These are phyloP conservation scores for Schizopygopsis pylzovi DNA, from an alignment of 2,797 vertebrate species.

Conservation along the genomic window DNA sequence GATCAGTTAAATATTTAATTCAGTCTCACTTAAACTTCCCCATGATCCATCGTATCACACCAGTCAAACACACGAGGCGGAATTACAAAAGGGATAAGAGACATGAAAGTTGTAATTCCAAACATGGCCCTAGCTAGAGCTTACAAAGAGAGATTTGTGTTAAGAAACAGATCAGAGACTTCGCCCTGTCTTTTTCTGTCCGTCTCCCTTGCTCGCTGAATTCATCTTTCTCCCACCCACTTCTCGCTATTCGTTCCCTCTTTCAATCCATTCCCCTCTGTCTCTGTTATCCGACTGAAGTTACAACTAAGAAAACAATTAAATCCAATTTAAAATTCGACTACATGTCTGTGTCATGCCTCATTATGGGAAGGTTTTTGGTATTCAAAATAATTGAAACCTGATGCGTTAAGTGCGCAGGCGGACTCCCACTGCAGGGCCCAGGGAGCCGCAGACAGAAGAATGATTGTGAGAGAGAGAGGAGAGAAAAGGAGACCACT, in stretches of 20 bases:
- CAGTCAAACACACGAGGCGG: conserved; percentile 58
- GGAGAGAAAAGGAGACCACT: conserved; percentile 49
- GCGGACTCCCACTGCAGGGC: conserved; percentile 46
- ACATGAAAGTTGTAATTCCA: conserved; percentile 59
- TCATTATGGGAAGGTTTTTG: conserved; percentile 53
- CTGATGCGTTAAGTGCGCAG: conserved; percentile 40
- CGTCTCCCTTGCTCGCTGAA: not conserved
- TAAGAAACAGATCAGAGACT: conserved; percentile 49
- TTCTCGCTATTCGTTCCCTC: conserved; percentile 21
- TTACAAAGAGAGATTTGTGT: conserved; percentile 53
- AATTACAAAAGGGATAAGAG: conserved; percentile 62
- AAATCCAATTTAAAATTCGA: conserved; percentile 58
- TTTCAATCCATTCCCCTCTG: conserved; percentile 2
- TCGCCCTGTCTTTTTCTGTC: conserved; percentile 14
- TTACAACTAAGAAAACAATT: conserved; percentile 61
- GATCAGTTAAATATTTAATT: conserved; percentile 92
- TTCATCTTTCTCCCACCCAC: conserved; percentile 38
- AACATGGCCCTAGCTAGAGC: conserved; percentile 44
- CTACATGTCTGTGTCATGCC: conserved; percentile 58
- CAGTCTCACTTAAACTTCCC: conserved; percentile 72
- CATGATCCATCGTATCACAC: conserved; percentile 68
- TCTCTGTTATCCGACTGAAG: conserved; percentile 46
- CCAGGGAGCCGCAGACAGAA: conserved; percentile 42
- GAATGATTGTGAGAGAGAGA: conserved; percentile 23
- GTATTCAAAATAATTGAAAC: conserved; percentile 61